Conservation (phyloP, 2,113 vertebrate species). For the Actinemys pallida region DNA sequence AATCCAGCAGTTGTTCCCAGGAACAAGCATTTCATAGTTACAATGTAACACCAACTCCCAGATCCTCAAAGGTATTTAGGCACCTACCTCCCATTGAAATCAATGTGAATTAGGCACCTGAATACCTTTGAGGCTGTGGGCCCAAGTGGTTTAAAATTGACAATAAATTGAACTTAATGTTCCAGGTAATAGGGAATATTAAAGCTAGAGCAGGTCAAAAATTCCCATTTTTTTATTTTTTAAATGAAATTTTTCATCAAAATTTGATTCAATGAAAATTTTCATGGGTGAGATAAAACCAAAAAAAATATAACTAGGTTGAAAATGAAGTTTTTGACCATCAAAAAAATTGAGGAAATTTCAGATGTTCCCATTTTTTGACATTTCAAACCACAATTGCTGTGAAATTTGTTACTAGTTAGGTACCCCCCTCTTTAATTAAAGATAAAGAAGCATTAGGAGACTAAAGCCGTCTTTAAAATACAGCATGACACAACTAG, state of each 20-base stretch:
- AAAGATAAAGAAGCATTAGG: background rate
- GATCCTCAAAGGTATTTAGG: background rate
- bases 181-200: background rate
- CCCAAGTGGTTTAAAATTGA: background rate
- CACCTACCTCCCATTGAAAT: background rate
- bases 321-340: background rate
- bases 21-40: background rate
- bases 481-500: fast-evolving
- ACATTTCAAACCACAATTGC: background rate
- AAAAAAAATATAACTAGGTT: no score
- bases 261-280: background rate
- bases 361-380: background rate
- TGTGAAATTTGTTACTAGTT: background rate
- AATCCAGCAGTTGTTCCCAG: background rate
- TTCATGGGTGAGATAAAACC: background rate
- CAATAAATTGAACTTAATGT: background rate
- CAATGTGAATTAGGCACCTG: background rate
- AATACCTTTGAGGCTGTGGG: background rate
- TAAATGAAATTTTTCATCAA: background rate
- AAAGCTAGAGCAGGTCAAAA: background rate
- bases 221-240: background rate
- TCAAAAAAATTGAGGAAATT: background rate
- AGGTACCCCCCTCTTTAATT: background rate
- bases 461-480: background rate
- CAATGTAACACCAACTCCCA: background rate